Evolutionary conservation across 1,140 invertebrate species (phyloP).

Genomic region (Cardiocondyla obscurior): DNA sequence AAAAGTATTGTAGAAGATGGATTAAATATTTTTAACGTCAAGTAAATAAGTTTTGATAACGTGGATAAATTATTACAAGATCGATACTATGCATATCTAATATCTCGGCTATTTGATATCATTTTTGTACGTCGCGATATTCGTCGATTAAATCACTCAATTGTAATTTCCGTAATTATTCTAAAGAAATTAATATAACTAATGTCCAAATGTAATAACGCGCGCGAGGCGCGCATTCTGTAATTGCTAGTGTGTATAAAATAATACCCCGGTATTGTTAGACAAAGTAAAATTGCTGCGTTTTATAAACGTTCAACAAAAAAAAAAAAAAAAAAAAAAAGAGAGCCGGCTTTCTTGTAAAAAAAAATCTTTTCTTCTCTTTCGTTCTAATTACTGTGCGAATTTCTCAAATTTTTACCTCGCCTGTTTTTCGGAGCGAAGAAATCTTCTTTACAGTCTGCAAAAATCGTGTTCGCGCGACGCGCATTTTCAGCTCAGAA

Average conservation of each 20-base stretch:
- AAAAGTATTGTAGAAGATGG: neutral
- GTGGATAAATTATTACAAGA: neutral
- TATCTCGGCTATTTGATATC: too few species aligned
- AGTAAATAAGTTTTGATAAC: neutral
- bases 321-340: neutral
- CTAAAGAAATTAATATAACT: too few species aligned
- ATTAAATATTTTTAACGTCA: neutral
- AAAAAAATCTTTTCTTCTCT: neutral
- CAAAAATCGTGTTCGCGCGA: constrained; percentile 2
- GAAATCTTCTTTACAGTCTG: constrained; percentile 32
- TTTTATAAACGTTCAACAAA: neutral
- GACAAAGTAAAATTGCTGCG: neutral
- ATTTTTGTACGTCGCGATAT: neutral
- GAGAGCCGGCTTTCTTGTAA: neutral
- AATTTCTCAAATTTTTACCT: constrained; percentile 24
- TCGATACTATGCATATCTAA: too few species aligned
- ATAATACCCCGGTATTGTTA: neutral
- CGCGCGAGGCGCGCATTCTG: too few species aligned
- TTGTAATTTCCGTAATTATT: too few species aligned
- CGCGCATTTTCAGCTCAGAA: constrained; percentile 34
- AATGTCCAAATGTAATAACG: too few species aligned
- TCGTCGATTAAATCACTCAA: too few species aligned
- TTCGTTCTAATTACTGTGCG: constrained; percentile 23
- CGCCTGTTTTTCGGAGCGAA: constrained; percentile 8
- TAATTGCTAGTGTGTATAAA: neutral